Percentiles rank a stretch among this genome's conserved stretches.
phyloP scores from a whole-genome alignment of 2,113 vertebrate genomes.

The Ammodytes marinus region DNA sequence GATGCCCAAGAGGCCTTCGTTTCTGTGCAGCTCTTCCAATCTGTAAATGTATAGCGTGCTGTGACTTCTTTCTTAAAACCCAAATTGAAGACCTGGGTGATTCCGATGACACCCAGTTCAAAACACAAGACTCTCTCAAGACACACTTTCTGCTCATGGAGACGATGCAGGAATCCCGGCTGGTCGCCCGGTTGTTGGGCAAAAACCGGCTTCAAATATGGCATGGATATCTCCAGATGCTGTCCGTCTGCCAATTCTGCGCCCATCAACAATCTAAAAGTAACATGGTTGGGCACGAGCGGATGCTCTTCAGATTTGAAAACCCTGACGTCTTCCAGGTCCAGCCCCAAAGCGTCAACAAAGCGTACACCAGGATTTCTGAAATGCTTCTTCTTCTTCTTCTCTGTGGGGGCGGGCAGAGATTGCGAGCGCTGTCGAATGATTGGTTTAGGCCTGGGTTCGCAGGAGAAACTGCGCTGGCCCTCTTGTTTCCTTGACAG shows the following conservation, averaged over 20 bases:
- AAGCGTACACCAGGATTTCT: slow-evolving; percentile 89
- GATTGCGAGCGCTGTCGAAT: slow-evolving; percentile 89
- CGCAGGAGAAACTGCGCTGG: slow-evolving; percentile 80
- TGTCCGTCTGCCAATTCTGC: slow-evolving; percentile 89
- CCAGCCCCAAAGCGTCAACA: slow-evolving; percentile 93
- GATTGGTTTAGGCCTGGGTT: slow-evolving; percentile 89
- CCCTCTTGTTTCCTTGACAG: slow-evolving; percentile 17
- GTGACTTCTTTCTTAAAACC: slow-evolving; percentile 93
- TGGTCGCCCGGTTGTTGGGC: slow-evolving; percentile 87
- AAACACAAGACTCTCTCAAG: slow-evolving; percentile 92
- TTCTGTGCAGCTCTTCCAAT: slow-evolving; percentile 90
- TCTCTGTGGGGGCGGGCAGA: slow-evolving; percentile 87
- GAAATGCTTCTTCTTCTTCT: slow-evolving; percentile 74
- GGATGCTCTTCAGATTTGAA: slow-evolving; percentile 92
- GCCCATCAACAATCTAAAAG: slow-evolving; percentile 90
- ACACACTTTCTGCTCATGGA: slow-evolving; percentile 90
- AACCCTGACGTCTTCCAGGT: slow-evolving; percentile 91
- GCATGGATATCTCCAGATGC: slow-evolving; percentile 90
- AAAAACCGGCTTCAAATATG: slow-evolving; percentile 92
- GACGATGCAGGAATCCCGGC: slow-evolving; percentile 84
- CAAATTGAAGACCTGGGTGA: slow-evolving; percentile 91
- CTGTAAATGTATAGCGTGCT: slow-evolving; percentile 91
- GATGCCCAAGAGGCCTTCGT: slow-evolving; percentile 88
- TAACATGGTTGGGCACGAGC: slow-evolving; percentile 91
- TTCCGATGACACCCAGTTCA: slow-evolving; percentile 90